phyloP scores from a whole-genome alignment of 53 echinoderm and acorn worm species.

The Arbacia lixula region DNA sequence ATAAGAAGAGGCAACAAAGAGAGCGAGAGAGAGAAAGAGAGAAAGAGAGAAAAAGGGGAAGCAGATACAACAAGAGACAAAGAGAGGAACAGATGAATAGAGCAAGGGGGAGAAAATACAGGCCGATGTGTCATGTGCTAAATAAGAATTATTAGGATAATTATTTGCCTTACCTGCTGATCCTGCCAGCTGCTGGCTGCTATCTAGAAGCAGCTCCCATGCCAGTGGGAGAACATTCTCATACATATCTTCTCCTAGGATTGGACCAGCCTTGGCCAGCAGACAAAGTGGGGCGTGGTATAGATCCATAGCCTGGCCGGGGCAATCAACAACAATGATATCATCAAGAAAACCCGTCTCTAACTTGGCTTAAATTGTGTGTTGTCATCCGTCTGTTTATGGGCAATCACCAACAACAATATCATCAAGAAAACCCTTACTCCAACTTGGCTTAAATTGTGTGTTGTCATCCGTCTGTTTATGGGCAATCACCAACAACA shows the following conservation, averaged over 20 bases:
- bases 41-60: not conserved
- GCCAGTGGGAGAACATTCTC: slow-evolving; percentile 85
- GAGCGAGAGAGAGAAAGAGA: no score
- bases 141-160: not conserved
- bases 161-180: slow-evolving; percentile 82
- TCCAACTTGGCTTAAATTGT: no score
- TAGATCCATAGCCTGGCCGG: slow-evolving; percentile 72
- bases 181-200: slow-evolving; percentile 87
- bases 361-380: no score
- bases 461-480: no score
- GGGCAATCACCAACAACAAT: no score
- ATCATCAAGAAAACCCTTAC: no score
- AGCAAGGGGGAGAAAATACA: not conserved
- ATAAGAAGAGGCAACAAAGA: no score
- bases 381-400: no score
- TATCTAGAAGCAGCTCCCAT: slow-evolving; percentile 94
- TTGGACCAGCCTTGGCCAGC: slow-evolving; percentile 87
- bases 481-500: no score
- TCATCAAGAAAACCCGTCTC: no score
- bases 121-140: not conserved
- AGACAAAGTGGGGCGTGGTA: slow-evolving; percentile 80
- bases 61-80: not conserved
- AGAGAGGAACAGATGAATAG: not conserved
- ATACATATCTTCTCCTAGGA: slow-evolving; percentile 83
- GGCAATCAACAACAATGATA: not conserved